Base-by-base conservation (phyloP, 2,113 vertebrate species). In the Ranitomeya imitator region DNA sequence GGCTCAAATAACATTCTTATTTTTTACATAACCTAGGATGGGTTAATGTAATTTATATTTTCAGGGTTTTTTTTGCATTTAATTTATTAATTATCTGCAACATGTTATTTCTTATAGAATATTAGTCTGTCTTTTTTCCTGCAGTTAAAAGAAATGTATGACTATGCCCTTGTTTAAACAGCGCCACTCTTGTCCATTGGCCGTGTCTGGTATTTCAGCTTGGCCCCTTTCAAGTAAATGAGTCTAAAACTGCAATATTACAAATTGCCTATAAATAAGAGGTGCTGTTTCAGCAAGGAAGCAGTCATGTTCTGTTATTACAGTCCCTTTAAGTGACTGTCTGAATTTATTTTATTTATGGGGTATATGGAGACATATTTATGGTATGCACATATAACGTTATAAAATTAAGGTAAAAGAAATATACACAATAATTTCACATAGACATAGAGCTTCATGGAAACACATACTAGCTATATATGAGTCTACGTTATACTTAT, bases 381-480 rank as follows among this genome's bases (percentile, higher is more conserved):
- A 69, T 84, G 61, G n/a, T 84, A 84, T 69, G 51, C 82, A 84
- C 8, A 71, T 69, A 83, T 81, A 37, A 81, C 71, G 63, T 84
- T 84, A 55, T 69, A 69, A 84, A 71, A 71, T 12, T 65, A 83
- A 52, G 51, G n/a, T n/a, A 71, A 83, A 69, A n/a, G 45, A 84
- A 84, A 69, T 84, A 69, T 84, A 69, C 45, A 84, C 63, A 84
- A 67, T 84, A 69, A 52, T 54, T 83, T 69, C 37, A 84, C 51
- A 45, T 63, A 82, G 31, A 45, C 60, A 69, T 55, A 55, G 45
- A 84, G 13, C 69, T 74, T 74, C 31, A 52, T 85, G 21, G 18
- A 85, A 55, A 37, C 67, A 57, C 45, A 57, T 73, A 76, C 59
- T 21, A 60, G 45, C 11, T 85, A 74, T 85, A 59, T 85, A 59